phyloP scores from a whole-genome alignment of 1,140 invertebrate genomes.

The Steinernema khuongi region DNA sequence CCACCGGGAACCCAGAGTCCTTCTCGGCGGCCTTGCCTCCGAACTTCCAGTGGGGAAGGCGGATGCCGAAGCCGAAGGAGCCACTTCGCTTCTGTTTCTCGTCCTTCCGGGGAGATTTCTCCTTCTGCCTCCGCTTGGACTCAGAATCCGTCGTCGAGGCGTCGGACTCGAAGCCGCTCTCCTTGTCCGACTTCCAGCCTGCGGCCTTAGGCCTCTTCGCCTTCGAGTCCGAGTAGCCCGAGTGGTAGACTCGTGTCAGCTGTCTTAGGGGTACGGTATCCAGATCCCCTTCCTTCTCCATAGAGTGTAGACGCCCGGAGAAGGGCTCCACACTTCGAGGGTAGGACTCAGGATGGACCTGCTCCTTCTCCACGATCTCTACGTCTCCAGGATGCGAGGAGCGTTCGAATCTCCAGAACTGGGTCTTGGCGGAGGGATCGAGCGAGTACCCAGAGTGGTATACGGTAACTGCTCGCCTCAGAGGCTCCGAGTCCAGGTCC shows the following conservation, averaged over 20 bases:
- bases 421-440: background rate
- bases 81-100: slow-evolving; percentile 4
- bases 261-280: slow-evolving; percentile 1
- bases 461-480: background rate
- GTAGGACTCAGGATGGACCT: slow-evolving; percentile 22
- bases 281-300: background rate
- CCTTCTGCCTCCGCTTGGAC: slow-evolving; percentile 17
- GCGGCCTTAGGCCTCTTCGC: background rate
- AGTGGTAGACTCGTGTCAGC: slow-evolving; percentile 20
- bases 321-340: background rate
- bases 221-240: background rate
- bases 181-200: background rate
- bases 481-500: background rate
- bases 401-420: slow-evolving; percentile 16
- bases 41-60: background rate
- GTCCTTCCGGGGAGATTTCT: slow-evolving; percentile 19
- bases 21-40: slow-evolving; percentile 1
- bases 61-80: slow-evolving; percentile 5
- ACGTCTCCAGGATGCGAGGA: slow-evolving; percentile 28
- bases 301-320: slow-evolving; percentile 19
- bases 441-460: slow-evolving; percentile 9
- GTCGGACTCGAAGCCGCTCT: slow-evolving; percentile 17
- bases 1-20: slow-evolving; percentile 2
- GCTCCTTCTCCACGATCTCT: slow-evolving; percentile 32
- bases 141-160: slow-evolving; percentile 19